A percentile compares a stretch with the other conserved stretches of the same genome.
phyloP scores from a whole-genome alignment of 1,140 invertebrate species.

The Mactra quadrangularis region DNA sequence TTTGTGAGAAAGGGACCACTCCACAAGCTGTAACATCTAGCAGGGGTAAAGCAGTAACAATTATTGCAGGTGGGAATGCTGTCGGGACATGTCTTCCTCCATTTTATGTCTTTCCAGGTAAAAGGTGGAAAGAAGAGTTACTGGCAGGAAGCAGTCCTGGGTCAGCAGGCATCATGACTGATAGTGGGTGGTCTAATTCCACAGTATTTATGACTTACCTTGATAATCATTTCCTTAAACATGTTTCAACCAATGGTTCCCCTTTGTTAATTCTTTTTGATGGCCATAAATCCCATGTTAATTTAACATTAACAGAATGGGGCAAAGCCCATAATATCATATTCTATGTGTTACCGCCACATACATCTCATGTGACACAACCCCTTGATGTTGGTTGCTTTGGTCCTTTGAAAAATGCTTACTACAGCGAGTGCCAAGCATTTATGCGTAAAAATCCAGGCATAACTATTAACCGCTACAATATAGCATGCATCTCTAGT shows the following conservation, averaged over 20 bases:
- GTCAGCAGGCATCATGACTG: slow-evolving; percentile 1
- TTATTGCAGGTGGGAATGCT: slow-evolving; percentile 81
- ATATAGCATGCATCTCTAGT: slow-evolving; percentile 7
- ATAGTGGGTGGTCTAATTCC: slow-evolving; percentile 59
- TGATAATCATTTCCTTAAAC: slow-evolving; percentile 29
- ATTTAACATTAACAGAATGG: slow-evolving; percentile 27
- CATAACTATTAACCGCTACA: not conserved
- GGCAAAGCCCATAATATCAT: slow-evolving; percentile 23
- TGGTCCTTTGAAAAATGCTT: slow-evolving; percentile 25
- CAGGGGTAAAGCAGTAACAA: slow-evolving; percentile 82
- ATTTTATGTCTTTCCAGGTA: slow-evolving; percentile 82
- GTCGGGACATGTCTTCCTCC: slow-evolving; percentile 77
- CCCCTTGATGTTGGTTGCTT: slow-evolving; percentile 30
- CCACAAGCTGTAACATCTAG: too few relatives aligned
- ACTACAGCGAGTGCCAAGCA: slow-evolving; percentile 22
- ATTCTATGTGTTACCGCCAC: slow-evolving; percentile 28
- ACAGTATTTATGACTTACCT: slow-evolving; percentile 41
- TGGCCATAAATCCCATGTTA: slow-evolving; percentile 48
- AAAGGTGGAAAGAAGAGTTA: slow-evolving; percentile 74
- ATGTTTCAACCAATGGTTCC: slow-evolving; percentile 18
- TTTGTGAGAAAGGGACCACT: not conserved
- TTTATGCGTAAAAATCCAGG: slow-evolving; percentile 17
- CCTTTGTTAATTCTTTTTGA: slow-evolving; percentile 18
- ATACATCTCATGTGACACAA: slow-evolving; percentile 34
- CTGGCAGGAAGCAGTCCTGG: slow-evolving; percentile 24